Evolutionary conservation across 1,140 invertebrate species (phyloP), one percentile per base, ranked within the genome.

Genomic region (Teleogryllus occipitalis): DNA sequence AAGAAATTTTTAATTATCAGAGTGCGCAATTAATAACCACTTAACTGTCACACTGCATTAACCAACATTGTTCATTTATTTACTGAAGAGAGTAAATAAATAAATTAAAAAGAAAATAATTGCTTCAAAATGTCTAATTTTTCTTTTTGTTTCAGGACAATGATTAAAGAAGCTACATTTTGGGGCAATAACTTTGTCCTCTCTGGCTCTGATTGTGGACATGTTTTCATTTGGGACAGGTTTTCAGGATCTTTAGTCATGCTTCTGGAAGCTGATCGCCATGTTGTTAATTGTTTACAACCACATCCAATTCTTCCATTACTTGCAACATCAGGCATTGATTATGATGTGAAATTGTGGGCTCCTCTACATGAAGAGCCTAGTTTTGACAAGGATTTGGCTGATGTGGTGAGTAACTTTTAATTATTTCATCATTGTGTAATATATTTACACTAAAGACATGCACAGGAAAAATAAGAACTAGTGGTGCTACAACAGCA

Each of bases 151-250:
- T n/a, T 49, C 83, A 94, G 92, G 84, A 95, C 93, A 46, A 93
- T 94, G 94, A 96, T 97, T 77, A 97, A 97, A 87, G 94, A 96
- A 86, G 93, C 94, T 0, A 93, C 92, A 80, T 97, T 97, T 85
- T 97, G 94, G 94, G 95, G 95, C 74, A 88, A 94, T 82, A 87
- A 93, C 82, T 94, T 90, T 86, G 91, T 96, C 5, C 92, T 96
- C 89, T 95, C 93, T 22, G 95, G 95, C 5, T 95, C 94, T 15
- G 95, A 97, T 84, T 97, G 95, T 85, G 95, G 93, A 1, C 92
- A 94, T 83, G 90, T 94, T 14, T 94, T 93, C 81, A 85, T 92
- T 6, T 93, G 92, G 92, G 87, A 92, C 27, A 87, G 90, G 46
- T 78, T 78, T 73, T 91, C 90, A 0, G 91, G 90, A 3, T 88